Evolutionary conservation across 2,113 vertebrate species (phyloP), one percentile per base, ranked within the genome.

Genomic region (Oryzias melastigma): DNA sequence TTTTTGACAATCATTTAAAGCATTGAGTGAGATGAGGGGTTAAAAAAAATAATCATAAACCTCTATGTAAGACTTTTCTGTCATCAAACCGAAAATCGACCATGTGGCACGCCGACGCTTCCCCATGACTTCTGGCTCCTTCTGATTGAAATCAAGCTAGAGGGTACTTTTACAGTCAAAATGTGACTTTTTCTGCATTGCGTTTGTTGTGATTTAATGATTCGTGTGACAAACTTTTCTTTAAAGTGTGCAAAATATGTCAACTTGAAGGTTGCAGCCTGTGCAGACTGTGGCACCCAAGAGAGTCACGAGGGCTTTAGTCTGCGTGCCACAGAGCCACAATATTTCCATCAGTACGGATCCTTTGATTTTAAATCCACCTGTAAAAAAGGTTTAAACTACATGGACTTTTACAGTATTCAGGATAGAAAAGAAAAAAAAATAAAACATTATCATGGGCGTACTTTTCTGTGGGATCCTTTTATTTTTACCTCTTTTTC

Each of bases 401-500:
- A 95, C 89, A 93, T 90, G 91, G 92, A 93, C 92, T 93, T 59
- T 77, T 93, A 95, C 93, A 93, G 92, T 95, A 95, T 95, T 95
- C 91, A 92, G 91, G 92, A 95, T 93, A 83, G 71, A 85, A 82
- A 87, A 84, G 70, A 46, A 65, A 62, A 71, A 74, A 83, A 77
- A 87, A 83, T 80, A 46, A 83, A 80, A 83, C 69, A 77, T 75
- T 60, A 73, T 76, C 25, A 65, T 78, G 78, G 78, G 77, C 73
- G 70, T 80, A 85, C 44, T 51, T 60, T 61, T 78, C 54, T 68
- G 77, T 80, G 27, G 44, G 73, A 60, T 84, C 68, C 29, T 65
- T 68, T 74, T 61, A 22, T 67, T 22, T 49, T 70, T 27, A 27
- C 7, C n/a, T 47, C 25, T 54, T 69, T 63, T 62, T 69, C 2